Evolutionary conservation across 1,140 invertebrate species (phyloP).

Genomic region (Artemia franciscana): DNA sequence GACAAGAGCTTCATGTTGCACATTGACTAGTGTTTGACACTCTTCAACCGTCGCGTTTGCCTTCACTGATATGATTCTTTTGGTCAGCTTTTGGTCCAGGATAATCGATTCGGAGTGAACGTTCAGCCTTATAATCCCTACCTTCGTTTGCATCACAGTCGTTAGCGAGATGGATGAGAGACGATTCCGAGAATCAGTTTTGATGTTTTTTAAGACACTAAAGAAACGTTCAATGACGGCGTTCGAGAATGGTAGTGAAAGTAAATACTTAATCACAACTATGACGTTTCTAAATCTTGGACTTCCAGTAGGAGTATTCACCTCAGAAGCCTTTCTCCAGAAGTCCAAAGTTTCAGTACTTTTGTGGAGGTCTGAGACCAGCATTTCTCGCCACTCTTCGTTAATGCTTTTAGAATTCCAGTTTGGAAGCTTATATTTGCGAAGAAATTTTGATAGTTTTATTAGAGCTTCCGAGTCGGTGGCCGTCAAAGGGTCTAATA

Average conservation of each 20-base stretch:
- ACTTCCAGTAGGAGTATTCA: neutral
- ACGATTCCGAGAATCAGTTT: neutral
- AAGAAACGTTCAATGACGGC: neutral
- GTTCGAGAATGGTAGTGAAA: neutral
- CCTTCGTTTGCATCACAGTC: neutral
- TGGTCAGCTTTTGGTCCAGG: neutral
- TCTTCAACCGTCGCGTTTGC: neutral
- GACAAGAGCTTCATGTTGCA: neutral
- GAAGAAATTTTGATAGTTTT: neutral
- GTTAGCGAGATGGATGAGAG: neutral
- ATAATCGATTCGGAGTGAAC: neutral
- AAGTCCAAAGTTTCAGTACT: neutral
- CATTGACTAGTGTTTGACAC: neutral
- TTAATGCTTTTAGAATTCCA: neutral
- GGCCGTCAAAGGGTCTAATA: neutral
- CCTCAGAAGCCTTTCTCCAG: neutral
- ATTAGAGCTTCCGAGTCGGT: neutral
- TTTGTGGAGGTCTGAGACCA: neutral
- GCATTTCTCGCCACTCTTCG: neutral
- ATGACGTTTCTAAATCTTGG: neutral
- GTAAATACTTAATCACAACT: neutral
- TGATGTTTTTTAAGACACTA: too few relatives aligned
- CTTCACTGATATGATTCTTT: neutral
- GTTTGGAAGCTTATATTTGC: neutral
- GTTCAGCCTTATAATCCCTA: neutral